Conservation (phyloP, 2,113 vertebrate genomes). For the Chaetorhynchus papuensis region DNA sequence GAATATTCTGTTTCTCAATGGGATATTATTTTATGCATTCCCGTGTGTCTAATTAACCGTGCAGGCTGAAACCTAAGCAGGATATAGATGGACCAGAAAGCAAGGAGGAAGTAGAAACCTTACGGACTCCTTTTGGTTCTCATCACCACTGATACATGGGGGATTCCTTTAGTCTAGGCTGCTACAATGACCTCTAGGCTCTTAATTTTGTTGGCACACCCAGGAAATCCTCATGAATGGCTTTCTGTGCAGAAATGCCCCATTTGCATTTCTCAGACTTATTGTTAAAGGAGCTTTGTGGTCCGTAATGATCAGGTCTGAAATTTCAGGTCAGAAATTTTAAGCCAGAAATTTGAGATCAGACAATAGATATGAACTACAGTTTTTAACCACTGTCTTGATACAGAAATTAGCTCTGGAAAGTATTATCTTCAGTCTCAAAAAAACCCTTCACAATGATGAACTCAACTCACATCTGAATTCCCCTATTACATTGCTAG, state of each 20-base stretch:
- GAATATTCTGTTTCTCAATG: neutral
- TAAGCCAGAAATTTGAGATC: neutral
- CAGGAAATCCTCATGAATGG: neutral
- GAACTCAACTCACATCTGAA: neutral
- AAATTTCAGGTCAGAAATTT: neutral
- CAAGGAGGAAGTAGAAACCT: neutral
- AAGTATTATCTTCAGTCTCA: neutral
- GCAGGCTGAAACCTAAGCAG: neutral
- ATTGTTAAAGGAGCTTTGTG: neutral
- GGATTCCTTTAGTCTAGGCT: neutral
- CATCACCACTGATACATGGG: neutral
- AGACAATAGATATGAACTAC: neutral
- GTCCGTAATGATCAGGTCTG: neutral
- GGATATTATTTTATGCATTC: neutral
- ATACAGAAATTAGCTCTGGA: neutral
- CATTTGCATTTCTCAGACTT: neutral
- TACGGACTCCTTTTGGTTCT: neutral
- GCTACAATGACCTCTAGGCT: neutral
- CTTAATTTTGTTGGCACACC: neutral
- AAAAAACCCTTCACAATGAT: neutral
- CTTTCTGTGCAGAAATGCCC: neutral
- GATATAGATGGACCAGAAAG: neutral
- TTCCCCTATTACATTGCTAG: neutral
- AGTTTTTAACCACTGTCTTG: neutral
- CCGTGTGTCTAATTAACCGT: fast-evolving